Conservation (phyloP, 2,888 invertebrate species). For the Drosophila nr. perissopoda region DNA sequence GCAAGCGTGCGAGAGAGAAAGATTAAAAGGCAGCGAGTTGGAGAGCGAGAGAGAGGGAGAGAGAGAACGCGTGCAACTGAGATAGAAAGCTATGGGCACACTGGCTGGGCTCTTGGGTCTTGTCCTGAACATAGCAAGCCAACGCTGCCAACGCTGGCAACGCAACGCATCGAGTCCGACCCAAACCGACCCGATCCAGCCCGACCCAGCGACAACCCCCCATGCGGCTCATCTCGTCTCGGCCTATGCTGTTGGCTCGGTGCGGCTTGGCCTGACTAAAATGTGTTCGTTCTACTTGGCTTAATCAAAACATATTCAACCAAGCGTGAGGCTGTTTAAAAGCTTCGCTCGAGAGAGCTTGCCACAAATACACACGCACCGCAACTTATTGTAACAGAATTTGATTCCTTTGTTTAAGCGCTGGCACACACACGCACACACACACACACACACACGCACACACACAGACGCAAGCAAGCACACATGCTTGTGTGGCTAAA, state of each 20-base stretch:
- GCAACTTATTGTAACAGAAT: slow-evolving; percentile 75
- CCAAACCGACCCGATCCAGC: not conserved
- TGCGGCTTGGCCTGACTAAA: slow-evolving; percentile 53
- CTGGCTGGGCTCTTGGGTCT: slow-evolving; percentile 20
- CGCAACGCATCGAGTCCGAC: not conserved
- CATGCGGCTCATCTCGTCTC: slow-evolving; percentile 5
- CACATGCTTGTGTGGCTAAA: slow-evolving; percentile 30
- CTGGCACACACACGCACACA: slow-evolving; percentile 9
- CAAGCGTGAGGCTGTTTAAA: slow-evolving; percentile 78
- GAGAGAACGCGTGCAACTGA: not conserved
- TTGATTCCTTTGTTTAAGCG: slow-evolving; percentile 70
- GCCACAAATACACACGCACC: slow-evolving; percentile 68
- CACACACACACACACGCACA: slow-evolving; percentile 27
- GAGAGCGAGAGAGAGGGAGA: not conserved
- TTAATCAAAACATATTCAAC: slow-evolving; percentile 79
- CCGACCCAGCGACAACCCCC: not conserved
- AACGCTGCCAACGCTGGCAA: not conserved
- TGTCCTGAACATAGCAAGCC: slow-evolving; percentile 8
- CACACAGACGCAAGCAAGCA: slow-evolving; percentile 5
- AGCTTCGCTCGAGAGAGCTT: slow-evolving; percentile 75
- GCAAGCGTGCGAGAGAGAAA: not conserved
- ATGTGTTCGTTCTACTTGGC: slow-evolving; percentile 78
- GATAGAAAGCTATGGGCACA: slow-evolving; percentile 14
- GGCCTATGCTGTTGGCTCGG: slow-evolving; percentile 8
- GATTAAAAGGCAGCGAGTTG: not conserved